Base-by-base conservation (phyloP, 1,140 invertebrate genomes). In the Phthorimaea operculella region DNA sequence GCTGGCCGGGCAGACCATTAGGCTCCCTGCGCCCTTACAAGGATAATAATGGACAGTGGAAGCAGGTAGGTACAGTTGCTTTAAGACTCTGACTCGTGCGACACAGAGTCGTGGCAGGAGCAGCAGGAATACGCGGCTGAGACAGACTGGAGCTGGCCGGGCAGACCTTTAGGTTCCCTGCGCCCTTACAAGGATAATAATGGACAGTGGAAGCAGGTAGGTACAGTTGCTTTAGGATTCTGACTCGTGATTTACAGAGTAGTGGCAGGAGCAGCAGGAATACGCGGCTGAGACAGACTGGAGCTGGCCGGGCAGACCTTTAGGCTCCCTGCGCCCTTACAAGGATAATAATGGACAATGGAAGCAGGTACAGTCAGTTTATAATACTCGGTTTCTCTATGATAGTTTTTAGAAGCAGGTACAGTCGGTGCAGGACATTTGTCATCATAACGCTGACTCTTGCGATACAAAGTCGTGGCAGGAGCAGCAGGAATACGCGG, bases 101-200 rank as follows among this genome's bases (percentile, higher is more conserved):
- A 28, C 2, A 28, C 21, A 28, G 21, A 28, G 21, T 28, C 21
- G 21, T 28, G 21, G n/a, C 10, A 54, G 42, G 18, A 51, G 34
- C 51, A 63, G 9, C 58, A 66, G 59, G 61, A 0, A n/a, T n/a
- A n/a, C n/a, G n/a, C n/a, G n/a, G n/a, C n/a, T n/a, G n/a, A n/a
- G n/a, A n/a, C n/a, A n/a, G 63, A 71, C 36, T 76, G 76, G 72
- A 60, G 70, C 53, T 76, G 75, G 71, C 56, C 63, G 0, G 66
- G 58, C 6, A 45, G 42, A 45, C 42, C 42, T n/a, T 6, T 45
- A 45, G 42, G n/a, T n/a, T n/a, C n/a, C n/a, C n/a, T n/a, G n/a
- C n/a, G n/a, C n/a, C n/a, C n/a, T n/a, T n/a, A n/a, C n/a, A n/a
- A n/a, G n/a, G n/a, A n/a, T n/a, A n/a, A n/a, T n/a, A n/a, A n/a